Conservation (phyloP, 2,797 vertebrate species). For the Protosalanx chinensis region DNA sequence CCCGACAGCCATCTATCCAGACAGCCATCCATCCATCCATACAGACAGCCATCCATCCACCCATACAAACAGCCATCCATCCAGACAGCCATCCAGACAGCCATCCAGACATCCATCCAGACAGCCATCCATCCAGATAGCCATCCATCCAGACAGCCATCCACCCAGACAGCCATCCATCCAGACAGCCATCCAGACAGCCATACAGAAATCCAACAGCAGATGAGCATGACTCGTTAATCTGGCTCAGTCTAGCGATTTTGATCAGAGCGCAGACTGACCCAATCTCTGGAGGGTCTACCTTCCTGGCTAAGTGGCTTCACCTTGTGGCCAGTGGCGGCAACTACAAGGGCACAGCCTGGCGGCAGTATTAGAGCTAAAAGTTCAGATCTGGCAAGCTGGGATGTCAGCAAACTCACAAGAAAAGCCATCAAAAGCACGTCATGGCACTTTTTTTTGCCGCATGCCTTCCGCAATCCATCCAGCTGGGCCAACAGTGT, state of each 20-base stretch:
- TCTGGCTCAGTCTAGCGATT: background rate
- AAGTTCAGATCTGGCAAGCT: too few relatives aligned
- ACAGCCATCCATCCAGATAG: too few relatives aligned
- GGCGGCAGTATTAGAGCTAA: background rate
- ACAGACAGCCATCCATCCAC: too few relatives aligned
- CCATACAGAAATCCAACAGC: background rate
- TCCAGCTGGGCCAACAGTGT: too few relatives aligned
- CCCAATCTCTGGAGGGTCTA: background rate
- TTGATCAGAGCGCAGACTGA: background rate
- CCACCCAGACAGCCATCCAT: background rate
- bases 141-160: background rate
- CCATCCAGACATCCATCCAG: background rate
- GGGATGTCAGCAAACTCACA: too few relatives aligned
- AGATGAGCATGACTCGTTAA: background rate
- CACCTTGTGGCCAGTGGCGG: background rate
- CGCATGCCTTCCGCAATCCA: background rate
- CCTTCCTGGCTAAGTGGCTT: background rate
- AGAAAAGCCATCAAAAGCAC: background rate
- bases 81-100: background rate
- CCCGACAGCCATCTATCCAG: too few relatives aligned
- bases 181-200: background rate
- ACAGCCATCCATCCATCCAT: too few relatives aligned
- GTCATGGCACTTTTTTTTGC: background rate
- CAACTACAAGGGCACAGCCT: background rate
- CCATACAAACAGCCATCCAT: background rate